Evolutionary conservation across 2,113 vertebrate genomes (phyloP), one percentile per base, ranked within the genome.

Genomic region (Symphodus melops): DNA sequence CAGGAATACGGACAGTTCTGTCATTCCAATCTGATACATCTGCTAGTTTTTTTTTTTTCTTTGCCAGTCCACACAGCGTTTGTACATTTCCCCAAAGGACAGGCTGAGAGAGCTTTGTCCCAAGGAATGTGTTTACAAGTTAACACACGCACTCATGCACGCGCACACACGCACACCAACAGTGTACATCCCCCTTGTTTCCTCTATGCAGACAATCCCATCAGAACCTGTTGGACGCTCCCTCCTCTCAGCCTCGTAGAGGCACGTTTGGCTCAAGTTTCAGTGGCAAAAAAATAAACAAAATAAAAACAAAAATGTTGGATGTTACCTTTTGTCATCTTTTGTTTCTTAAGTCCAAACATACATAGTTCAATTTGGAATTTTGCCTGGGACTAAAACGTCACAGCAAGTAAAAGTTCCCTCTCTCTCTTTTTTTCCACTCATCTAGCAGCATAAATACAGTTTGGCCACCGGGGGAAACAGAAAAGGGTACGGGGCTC

Each of bases 341-440:
- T 86, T 78, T 86, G 63, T 82, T 82, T 75, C 70, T 81, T 79
- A 92, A 92, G 87, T 93, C 95, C 96, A 97, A 97, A 98, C 96
- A 96, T 65, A 72, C 68, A 96, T 95, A 97, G 95, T 96, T 96
- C 95, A 95, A 90, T 86, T 98, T 98, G 96, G 97, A 97, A 97
- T 98, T 98, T 96, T 95, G 96, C 96, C 97, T 98, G 98, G 96
- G 97, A 99, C 97, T 99, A 98, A 99, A 99, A 99, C 97, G 98
- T 98, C 98, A 96, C 98, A 98, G 97, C 96, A 96, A 97, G 88
- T 92, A 88, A 92, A 93, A 96, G 95, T 93, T 93, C 92, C 91
- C 90, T 85, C 83, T 88, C 90, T 92, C 94, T 64, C 33, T 59
- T 13, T 85, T 76, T 84, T 85, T 86, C 94, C 94, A 87, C 95